Conservation (phyloP, 2,888 invertebrate species). For the Ceriagrion tenellum region DNA sequence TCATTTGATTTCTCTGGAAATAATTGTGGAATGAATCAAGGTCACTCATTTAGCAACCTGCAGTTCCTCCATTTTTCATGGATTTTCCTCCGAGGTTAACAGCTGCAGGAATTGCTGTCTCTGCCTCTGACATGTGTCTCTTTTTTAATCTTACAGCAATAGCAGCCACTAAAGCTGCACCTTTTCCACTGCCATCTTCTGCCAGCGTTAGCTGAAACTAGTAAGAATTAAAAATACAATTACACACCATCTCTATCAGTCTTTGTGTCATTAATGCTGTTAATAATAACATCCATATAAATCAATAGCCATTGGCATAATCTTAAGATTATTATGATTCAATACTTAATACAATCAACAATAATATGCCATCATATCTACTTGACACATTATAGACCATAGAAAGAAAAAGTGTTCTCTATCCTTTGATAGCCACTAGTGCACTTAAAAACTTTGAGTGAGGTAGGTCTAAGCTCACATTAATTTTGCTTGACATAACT, state of each 20-base stretch:
- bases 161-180: slow-evolving; percentile 88
- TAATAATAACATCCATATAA: too few relatives aligned
- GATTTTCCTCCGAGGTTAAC: neutral
- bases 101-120: neutral
- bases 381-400: too few relatives aligned
- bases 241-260: neutral
- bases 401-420: too few relatives aligned
- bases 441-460: too few relatives aligned
- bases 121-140: slow-evolving; percentile 72
- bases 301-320: too few relatives aligned
- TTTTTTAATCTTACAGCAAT: slow-evolving; percentile 83
- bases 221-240: slow-evolving; percentile 71
- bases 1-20: neutral
- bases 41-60: neutral
- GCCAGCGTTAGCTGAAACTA: slow-evolving; percentile 86
- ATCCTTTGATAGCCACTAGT: too few relatives aligned
- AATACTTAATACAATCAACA: too few relatives aligned
- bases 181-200: slow-evolving; percentile 91
- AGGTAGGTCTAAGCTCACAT: too few relatives aligned
- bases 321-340: too few relatives aligned
- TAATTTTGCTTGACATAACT: too few relatives aligned
- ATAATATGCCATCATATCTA: too few relatives aligned
- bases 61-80: neutral
- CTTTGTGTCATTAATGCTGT: too few relatives aligned
- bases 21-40: neutral